Evolutionary conservation across 2,888 invertebrate species (phyloP).

Genomic region (Aleiodes testaceus): DNA sequence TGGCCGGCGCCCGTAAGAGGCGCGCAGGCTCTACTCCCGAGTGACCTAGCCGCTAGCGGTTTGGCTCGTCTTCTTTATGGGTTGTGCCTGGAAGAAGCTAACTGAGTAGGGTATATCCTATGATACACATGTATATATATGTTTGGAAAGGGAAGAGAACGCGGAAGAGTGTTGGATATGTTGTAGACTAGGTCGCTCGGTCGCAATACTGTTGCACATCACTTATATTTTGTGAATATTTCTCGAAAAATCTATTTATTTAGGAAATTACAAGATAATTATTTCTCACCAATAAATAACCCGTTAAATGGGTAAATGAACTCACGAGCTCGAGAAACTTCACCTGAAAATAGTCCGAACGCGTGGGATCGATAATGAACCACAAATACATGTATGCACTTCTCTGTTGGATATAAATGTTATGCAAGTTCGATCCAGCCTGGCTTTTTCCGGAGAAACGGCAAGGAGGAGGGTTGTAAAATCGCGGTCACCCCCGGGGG

Average conservation of each 20-base stretch:
- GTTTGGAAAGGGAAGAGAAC: conserved; percentile 71
- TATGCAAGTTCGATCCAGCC: conserved; percentile 26
- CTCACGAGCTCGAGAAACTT: background rate
- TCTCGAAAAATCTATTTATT: background rate
- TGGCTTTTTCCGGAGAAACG: conserved; percentile 14
- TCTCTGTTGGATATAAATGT: conserved; percentile 16
- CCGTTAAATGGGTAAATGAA: background rate
- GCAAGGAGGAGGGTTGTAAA: conserved; percentile 2
- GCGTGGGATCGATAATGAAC: conserved; percentile 23
- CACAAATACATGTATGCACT: background rate
- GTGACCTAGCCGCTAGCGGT: conserved; percentile 71
- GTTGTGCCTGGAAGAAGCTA: conserved; percentile 37
- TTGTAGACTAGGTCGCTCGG: conserved; percentile 72
- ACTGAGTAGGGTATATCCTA: conserved; percentile 33
- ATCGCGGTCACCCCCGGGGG: conserved; percentile 53
- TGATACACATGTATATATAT: conserved; percentile 49
- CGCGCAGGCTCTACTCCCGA: conserved; percentile 45
- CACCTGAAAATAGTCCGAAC: conserved; percentile 11
- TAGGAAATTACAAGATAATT: background rate
- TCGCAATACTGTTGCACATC: conserved; percentile 70
- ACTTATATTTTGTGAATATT: conserved; percentile 47
- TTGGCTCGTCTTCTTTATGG: conserved; percentile 55
- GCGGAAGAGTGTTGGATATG: conserved; percentile 68
- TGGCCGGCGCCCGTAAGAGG: conserved; percentile 51
- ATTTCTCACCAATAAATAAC: background rate